Percentiles rank a stretch among this genome's conserved stretches.
Conservation (phyloP, 1,140 invertebrate genomes). For the Drosophila jambulina region DNA sequence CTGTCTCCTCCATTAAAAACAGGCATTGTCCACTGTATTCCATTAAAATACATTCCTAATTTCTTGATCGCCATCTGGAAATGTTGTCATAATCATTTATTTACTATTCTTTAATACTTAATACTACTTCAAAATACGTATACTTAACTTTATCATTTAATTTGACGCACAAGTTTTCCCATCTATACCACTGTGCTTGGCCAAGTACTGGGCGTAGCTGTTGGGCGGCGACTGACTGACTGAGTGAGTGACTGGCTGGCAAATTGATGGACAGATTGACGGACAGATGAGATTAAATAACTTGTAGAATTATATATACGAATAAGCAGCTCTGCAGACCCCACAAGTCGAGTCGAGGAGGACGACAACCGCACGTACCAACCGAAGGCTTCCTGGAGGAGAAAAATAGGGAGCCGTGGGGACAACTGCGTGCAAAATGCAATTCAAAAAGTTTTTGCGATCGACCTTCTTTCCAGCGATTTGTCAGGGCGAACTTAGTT, state of each 20-base stretch:
- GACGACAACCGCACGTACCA: slow-evolving; percentile 67
- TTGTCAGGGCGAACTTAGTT: slow-evolving; percentile 68
- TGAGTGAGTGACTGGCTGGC: slow-evolving; percentile 65
- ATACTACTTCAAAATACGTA: too few species aligned
- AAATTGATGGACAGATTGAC: slow-evolving; percentile 83
- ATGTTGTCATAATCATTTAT: too few species aligned
- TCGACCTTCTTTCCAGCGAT: slow-evolving; percentile 51
- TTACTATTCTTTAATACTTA: too few species aligned
- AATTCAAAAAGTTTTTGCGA: slow-evolving; percentile 60
- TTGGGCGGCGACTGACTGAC: slow-evolving; percentile 33
- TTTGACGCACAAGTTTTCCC: too few species aligned
- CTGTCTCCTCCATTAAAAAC: too few species aligned
- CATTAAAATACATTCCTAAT: too few species aligned
- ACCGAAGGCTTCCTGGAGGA: slow-evolving; percentile 50
- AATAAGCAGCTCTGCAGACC: slow-evolving; percentile 22
- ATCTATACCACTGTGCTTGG: slow-evolving; percentile 22
- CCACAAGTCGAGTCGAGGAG: slow-evolving; percentile 16
- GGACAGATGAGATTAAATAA: slow-evolving; percentile 84
- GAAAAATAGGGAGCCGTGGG: slow-evolving; percentile 17
- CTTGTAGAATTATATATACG: slow-evolving; percentile 67
- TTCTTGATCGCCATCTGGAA: too few species aligned
- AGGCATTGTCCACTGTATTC: too few species aligned
- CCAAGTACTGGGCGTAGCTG: slow-evolving; percentile 34
- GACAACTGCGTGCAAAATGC: slow-evolving; percentile 54
- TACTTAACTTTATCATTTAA: too few species aligned